These are phyloP conservation scores for Simalia tracyae DNA, from an alignment of 2,797 vertebrate genomes.

Conservation along the genomic window DNA sequence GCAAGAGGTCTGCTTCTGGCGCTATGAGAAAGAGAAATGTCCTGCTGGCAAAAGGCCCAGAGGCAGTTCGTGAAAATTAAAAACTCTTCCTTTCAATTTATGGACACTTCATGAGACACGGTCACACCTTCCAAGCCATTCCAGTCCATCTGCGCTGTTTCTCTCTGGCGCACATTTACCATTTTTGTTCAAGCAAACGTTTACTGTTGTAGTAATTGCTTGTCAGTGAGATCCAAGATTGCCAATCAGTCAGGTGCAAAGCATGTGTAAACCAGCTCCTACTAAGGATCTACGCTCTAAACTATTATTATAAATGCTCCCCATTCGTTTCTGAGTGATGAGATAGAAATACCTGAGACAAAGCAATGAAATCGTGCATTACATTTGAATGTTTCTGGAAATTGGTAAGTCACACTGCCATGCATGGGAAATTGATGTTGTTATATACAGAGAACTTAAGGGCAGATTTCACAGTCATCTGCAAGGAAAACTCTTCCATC, in stretches of 20 bases:
- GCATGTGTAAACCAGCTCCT: too few relatives aligned
- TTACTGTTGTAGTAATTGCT: not conserved
- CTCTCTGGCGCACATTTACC: not conserved
- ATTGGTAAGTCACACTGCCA: not conserved
- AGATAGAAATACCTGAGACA: too few relatives aligned
- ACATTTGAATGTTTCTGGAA: too few relatives aligned
- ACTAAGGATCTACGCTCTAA: not conserved
- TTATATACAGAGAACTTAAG: not conserved
- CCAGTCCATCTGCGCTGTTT: not conserved
- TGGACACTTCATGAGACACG: slow-evolving; percentile 8
- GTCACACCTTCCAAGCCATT: not conserved
- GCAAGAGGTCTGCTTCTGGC: not conserved
- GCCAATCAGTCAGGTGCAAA: too few relatives aligned
- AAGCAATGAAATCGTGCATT: too few relatives aligned
- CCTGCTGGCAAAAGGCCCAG: slow-evolving; percentile 8
- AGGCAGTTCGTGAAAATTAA: not conserved
- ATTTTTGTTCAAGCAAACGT: not conserved
- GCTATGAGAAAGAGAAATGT: not conserved
- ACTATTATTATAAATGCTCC: not conserved
- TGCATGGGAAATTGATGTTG: not conserved
- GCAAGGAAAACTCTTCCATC: not conserved
- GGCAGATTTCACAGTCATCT: not conserved
- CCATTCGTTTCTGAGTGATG: not conserved
- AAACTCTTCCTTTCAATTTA: not conserved
- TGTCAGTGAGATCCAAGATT: not conserved